Conservation (phyloP, 2,888 invertebrate species). For the Orthonychiurus folsomi region DNA sequence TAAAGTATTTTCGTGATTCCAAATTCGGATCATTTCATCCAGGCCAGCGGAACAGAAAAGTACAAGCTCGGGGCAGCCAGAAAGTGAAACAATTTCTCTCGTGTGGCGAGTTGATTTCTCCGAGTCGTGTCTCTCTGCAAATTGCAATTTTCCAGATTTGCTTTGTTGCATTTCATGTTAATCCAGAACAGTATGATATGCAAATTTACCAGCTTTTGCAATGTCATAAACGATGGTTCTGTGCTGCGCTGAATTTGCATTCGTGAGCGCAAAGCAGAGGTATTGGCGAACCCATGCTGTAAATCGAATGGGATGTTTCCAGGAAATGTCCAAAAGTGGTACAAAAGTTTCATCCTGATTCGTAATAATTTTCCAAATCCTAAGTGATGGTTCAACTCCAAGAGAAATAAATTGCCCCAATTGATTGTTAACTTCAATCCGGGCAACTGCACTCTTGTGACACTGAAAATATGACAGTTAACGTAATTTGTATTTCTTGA, state of each 20-base stretch:
- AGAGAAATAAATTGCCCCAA: constrained; percentile 33
- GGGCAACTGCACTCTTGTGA: constrained; percentile 30
- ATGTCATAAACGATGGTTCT: constrained; percentile 37
- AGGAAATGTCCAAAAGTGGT: constrained; percentile 36
- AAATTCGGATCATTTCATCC: constrained; percentile 37
- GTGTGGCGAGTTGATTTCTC: constrained; percentile 24
- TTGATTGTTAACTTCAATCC: constrained; percentile 31
- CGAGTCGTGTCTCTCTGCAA: constrained; percentile 34
- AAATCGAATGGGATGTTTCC: constrained; percentile 35
- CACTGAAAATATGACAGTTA: constrained; percentile 15
- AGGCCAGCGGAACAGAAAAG: constrained; percentile 34
- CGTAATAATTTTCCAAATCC: constrained; percentile 35
- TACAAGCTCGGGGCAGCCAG: constrained; percentile 26
- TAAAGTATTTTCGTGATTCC: constrained; percentile 34
- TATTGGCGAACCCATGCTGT: constrained; percentile 30
- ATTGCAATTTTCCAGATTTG: no score
- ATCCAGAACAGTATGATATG: constrained; percentile 8
- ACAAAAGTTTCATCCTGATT: constrained; percentile 31
- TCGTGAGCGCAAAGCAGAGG: constrained; percentile 33
- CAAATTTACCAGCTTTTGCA: constrained; percentile 27
- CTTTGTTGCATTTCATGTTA: no score
- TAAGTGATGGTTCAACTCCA: constrained; percentile 32
- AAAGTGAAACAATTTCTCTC: constrained; percentile 34
- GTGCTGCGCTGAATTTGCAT: constrained; percentile 29
- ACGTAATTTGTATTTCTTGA: neutral